Evolutionary conservation across 2,113 vertebrate genomes (phyloP), one percentile per base, ranked within the genome.

Genomic region (Struthio camelus): DNA sequence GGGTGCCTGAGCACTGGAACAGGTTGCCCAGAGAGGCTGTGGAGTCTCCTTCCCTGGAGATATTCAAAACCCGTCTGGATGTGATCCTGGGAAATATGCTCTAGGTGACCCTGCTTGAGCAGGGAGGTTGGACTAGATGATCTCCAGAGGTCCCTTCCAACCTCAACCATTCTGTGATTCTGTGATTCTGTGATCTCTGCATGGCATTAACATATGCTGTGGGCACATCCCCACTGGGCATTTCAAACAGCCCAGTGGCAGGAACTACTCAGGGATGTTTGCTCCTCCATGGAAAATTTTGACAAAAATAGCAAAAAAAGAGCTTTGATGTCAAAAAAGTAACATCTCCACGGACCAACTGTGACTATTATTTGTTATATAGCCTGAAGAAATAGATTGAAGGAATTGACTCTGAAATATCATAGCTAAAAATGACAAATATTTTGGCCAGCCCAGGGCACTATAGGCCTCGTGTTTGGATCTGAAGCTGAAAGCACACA

Each of bases 171-270:
- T n/a, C n/a, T n/a, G n/a, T n/a, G n/a, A n/a, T n/a, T n/a, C n/a
- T n/a, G n/a, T n/a, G n/a, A n/a, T n/a, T n/a, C n/a, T n/a, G n/a
- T n/a, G n/a, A n/a, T n/a, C 27, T 61, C 27, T 78, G 2, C 3
- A 16, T 10, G 13, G 7, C 42, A 17, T 6, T 42, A 82, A 89
- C 72, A 13, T 13, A 61, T 0, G 0, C 7, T 66, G 36, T 13
- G 61, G 30, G 10, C 9, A 70, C 27, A 80, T 22, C 4, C 7
- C 7, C 9, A 69, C 8, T 2, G 0, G 17, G 24, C 9, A 51
- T 65, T 85, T 82, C 34, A 23, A 91, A 36, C 2, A 79, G 3
- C 25, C 4, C 18, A 10, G n/a, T 58, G 79, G 42, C 50, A 85
- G 30, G n/a, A 89, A 38, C 22, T 85, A 59, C 11, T 85, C 16